Percentiles rank a stretch among this genome's conserved stretches.
These are phyloP conservation scores for Stenolophus ochropezus DNA, from an alignment of 2,888 invertebrate genomes.

Conservation along the genomic window DNA sequence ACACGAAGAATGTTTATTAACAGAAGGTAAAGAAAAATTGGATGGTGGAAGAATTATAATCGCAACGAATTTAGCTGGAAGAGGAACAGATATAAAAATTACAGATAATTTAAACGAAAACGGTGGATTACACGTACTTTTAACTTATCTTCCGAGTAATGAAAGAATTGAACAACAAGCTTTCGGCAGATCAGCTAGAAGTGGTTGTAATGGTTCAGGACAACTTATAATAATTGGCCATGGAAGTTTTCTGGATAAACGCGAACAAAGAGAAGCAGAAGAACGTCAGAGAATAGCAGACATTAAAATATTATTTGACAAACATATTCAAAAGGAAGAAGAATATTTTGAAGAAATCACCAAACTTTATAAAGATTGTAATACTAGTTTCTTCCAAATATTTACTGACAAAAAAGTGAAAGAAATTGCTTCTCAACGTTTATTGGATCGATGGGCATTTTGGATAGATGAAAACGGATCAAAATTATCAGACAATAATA, in stretches of 20 bases:
- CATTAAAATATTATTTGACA: constrained; percentile 63
- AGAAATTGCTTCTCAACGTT: constrained; percentile 62
- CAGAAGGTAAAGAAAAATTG: too few species aligned
- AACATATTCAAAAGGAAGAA: constrained; percentile 64
- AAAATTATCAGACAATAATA: constrained; percentile 18
- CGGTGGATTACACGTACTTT: constrained; percentile 70
- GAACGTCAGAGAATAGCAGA: constrained; percentile 63
- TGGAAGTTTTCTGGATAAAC: constrained; percentile 62
- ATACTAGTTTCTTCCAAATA: not conserved
- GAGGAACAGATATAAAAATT: constrained; percentile 69
- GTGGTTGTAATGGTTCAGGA: constrained; percentile 69
- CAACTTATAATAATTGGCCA: constrained; percentile 64
- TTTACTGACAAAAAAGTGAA: constrained; percentile 18
- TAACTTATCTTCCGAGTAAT: constrained; percentile 70
- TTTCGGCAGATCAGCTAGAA: constrained; percentile 69
- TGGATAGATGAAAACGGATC: constrained; percentile 65
- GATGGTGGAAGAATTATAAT: constrained; percentile 66
- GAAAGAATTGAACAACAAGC: constrained; percentile 70
- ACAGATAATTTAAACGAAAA: constrained; percentile 62
- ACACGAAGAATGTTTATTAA: constrained; percentile 61
- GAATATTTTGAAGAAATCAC: constrained; percentile 62
- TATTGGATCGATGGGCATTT: constrained; percentile 65
- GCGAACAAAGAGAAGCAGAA: constrained; percentile 62
- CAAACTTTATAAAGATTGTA: constrained; percentile 59
- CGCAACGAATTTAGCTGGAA: constrained; percentile 69